These are phyloP conservation scores for Bemisia tabaci DNA, from an alignment of 1,140 invertebrate genomes.

Conservation along the genomic window DNA sequence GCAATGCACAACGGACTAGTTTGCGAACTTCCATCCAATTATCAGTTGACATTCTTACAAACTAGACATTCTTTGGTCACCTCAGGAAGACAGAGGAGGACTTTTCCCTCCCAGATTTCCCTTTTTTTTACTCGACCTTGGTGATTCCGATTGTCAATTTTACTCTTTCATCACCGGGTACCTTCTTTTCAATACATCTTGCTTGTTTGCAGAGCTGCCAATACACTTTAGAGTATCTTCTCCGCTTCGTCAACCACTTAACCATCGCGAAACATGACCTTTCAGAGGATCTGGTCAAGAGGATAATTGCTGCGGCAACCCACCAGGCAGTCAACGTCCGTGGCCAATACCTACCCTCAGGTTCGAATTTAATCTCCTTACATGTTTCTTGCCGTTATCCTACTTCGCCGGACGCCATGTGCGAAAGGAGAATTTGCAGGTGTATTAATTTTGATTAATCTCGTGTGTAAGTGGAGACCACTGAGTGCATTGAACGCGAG, in stretches of 20 bases:
- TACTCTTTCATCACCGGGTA: too few species aligned
- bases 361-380: background rate
- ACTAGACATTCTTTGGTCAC: background rate
- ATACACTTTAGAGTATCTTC: conserved; percentile 56
- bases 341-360: background rate
- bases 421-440: too few species aligned
- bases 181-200: conserved; percentile 7
- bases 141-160: too few species aligned
- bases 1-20: too few species aligned
- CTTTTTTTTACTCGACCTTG: conserved; percentile 2
- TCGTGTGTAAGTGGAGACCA: too few species aligned
- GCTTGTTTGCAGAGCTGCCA: conserved; percentile 40
- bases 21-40: too few species aligned
- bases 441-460: too few species aligned
- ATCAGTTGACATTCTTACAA: background rate
- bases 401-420: too few species aligned
- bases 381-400: background rate
- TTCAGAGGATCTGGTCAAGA: conserved; percentile 41
- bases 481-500: too few species aligned
- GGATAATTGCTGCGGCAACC: conserved; percentile 46
- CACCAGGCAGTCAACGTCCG: conserved; percentile 45
- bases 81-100: background rate
- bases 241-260: conserved; percentile 50
- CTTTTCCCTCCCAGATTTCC: background rate
- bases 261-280: conserved; percentile 41